Evolutionary conservation across 1,140 invertebrate genomes (phyloP), one percentile per base, ranked within the genome.

Genomic region (Zaprionus ornatus): DNA sequence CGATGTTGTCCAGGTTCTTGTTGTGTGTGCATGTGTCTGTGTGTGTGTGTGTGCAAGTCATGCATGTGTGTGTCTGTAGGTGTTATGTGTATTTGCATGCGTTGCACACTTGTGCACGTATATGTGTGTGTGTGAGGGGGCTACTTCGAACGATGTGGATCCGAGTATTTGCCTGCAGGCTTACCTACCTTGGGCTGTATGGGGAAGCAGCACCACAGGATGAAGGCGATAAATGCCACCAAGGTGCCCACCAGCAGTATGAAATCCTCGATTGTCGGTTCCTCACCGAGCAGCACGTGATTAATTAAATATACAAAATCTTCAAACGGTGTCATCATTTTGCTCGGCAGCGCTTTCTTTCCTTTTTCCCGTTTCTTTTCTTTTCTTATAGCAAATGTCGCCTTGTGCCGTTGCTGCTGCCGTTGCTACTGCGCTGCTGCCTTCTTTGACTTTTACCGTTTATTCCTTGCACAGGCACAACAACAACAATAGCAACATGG

Each of bases 131-230:
- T 63, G 29, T 19, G 42, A 19, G 27, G 45, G 54, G 32, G 48
- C n/a, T 29, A 35, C 50, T 50, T 50, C 19, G 19, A 10, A 50
- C 45, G 45, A 13, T 57, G 52, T 40, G 35, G 29, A 23, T 50
- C 35, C 48, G 15, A 25, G 40, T 59, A 57, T 61, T 27, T 62
- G 55, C 64, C 64, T 61, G 19, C 12, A 17, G 25, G 19, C 73
- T 9, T 50, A 67, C 59, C 25, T 66, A 92, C 94, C 92, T 94
- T 95, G n/a, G 94, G 94, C 48, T 94, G 93, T 56, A 95, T 94
- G 35, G 94, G 94, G 83, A 95, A 95, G 82, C 94, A 95, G 81
- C 94, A 95, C 94, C 94, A 95, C 12, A 95, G 82, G 29, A 95
- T 93, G 82, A 95, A 95, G 12, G 94, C 94, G 61, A 95, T 93